Evolutionary conservation across 2,888 invertebrate genomes (phyloP).

Genomic region (Tinea trinotella): DNA sequence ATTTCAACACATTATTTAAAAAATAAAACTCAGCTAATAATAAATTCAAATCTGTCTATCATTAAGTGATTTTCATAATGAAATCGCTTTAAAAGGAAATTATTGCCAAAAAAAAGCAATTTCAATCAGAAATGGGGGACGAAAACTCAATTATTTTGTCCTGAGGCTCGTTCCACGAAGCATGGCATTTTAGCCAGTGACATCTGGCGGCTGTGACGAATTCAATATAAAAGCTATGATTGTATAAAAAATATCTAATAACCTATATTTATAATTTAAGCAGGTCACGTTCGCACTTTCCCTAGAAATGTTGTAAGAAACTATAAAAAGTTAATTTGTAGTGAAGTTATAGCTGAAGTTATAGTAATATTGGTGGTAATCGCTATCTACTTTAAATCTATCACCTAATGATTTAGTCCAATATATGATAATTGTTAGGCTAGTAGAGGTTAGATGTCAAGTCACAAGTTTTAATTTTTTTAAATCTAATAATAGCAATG

Average conservation of each 20-base stretch:
- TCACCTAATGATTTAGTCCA: no score
- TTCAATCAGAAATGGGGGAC: constrained; percentile 33
- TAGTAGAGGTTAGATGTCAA: no score
- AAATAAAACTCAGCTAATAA: background rate
- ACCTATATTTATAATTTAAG: background rate
- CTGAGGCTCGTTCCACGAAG: constrained; percentile 20
- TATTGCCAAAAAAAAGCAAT: constrained; percentile 27
- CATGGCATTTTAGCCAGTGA: constrained; percentile 25
- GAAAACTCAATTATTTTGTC: constrained; percentile 42
- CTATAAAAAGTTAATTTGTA: no score
- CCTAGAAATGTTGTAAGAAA: no score
- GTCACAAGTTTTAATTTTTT: no score
- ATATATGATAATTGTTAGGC: no score
- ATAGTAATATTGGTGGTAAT: no score
- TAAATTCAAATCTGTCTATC: constrained; percentile 4
- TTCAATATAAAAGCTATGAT: constrained; percentile 1
- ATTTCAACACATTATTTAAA: no score
- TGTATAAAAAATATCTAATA: background rate
- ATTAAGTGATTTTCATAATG: constrained; percentile 23
- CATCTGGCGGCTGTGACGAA: constrained; percentile 24
- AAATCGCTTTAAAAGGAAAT: constrained; percentile 25
- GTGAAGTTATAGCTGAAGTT: no score
- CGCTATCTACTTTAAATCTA: no score
- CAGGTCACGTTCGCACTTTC: background rate
- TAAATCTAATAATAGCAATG: no score